These are phyloP conservation scores for Ophthalmolycus amberensis DNA, from an alignment of 2,113 vertebrate species.

Conservation along the genomic window DNA sequence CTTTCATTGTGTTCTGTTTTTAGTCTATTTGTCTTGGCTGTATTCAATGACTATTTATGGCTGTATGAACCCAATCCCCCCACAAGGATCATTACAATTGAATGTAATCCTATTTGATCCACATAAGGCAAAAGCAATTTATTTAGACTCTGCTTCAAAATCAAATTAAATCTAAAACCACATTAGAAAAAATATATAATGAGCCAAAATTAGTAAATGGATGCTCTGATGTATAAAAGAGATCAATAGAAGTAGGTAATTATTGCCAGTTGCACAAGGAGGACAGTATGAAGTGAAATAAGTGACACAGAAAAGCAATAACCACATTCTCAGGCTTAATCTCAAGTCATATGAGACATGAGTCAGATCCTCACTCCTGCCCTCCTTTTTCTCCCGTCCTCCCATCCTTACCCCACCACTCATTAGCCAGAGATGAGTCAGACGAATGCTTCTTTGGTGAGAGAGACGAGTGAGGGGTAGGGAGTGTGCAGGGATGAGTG, in stretches of 20 bases:
- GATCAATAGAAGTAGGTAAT: slow-evolving; percentile 21
- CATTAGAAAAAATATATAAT: slow-evolving; percentile 6
- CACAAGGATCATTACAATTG: slow-evolving; percentile 14
- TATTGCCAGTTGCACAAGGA: slow-evolving; percentile 23
- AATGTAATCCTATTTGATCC: slow-evolving; percentile 16
- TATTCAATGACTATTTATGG: slow-evolving; percentile 16
- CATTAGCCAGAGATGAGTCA: slow-evolving; percentile 75
- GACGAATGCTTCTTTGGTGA: slow-evolving; percentile 54
- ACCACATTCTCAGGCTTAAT: slow-evolving; percentile 61
- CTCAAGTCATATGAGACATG: slow-evolving; percentile 64
- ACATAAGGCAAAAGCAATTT: background rate
- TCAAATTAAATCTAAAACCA: slow-evolving; percentile 12
- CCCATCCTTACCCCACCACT: slow-evolving; percentile 48
- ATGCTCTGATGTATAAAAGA: slow-evolving; percentile 19
- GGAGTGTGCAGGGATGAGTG: slow-evolving; percentile 26
- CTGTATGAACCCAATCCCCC: slow-evolving; percentile 1
- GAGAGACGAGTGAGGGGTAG: slow-evolving; percentile 29
- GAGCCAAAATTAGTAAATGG: slow-evolving; percentile 12
- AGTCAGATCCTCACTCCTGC: slow-evolving; percentile 67
- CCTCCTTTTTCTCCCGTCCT: slow-evolving; percentile 46
- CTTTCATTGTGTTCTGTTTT: background rate
- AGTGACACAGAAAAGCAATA: slow-evolving; percentile 55
- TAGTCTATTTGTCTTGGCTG: background rate
- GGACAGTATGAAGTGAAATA: slow-evolving; percentile 24
- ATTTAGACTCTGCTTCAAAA: slow-evolving; percentile 16